Base-by-base conservation (phyloP, 2,797 vertebrate genomes). In the Anas flavirostris region DNA sequence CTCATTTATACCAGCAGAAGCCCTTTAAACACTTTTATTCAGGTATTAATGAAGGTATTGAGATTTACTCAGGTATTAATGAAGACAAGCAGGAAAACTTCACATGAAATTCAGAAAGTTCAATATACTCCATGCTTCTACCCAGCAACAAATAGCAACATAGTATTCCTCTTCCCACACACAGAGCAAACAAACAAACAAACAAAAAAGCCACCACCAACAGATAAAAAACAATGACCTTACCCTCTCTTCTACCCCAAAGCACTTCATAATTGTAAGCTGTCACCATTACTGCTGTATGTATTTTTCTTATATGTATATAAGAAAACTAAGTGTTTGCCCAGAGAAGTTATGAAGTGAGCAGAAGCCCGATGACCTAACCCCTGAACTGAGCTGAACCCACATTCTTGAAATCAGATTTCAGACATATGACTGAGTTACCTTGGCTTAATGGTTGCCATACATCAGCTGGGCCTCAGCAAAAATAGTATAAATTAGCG, bases 391-490 rank as follows among this genome's bases (percentile, higher is more conserved):
- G 25, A 76, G 25, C 22, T 43, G 68, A 91, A 70, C 68, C 33
- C 39, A 46, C 10, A 58, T 46, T 90, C 44, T 58, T 79, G 80
- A 66, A 91, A 67, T 68, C 80, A 39, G 28, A 58, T 80, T 91
- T 87, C 75, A 92, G 66, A 44, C 31, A 13, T 56, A 60, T n/a
- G 83, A 86, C 82, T 66, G 70, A 86, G 33, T 48, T 82, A 79
- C 91, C 85, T 88, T 82, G 83, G 52, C 67, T 82, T 74, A 93
- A 74, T 46, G 52, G 86, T 44, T 96, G 68, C 70, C 53, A n/a
- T 64, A 66, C 72, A 77, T 95, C 95, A 95, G 91, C 95, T 96
- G 88, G 95, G 91, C 56, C 93, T 73, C 72, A 64, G 63, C 67
- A 72, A 89, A 94, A 86, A 88, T 3, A 70, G 88, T 91, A 87